Evolutionary conservation across 2,113 vertebrate species (phyloP), one percentile per base, ranked within the genome.

Genomic region (Arvicanthis niloticus): DNA sequence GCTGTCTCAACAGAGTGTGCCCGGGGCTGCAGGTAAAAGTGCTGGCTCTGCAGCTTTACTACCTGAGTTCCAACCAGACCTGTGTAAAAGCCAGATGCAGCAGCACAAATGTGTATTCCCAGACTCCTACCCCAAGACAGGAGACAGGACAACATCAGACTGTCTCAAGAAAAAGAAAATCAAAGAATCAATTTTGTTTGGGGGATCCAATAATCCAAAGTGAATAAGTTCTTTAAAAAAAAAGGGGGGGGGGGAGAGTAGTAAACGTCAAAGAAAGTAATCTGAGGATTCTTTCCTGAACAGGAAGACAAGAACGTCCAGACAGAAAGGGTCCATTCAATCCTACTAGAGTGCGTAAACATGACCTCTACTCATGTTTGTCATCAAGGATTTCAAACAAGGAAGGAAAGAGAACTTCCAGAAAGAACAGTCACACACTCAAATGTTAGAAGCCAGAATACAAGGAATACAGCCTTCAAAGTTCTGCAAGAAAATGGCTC

Each of bases 401-500:
- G 48, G 40, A 81, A 60, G 56, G 77, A 75, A 48, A 92, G 5
- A 90, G 9, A 84, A 29, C 51, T 88, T 91, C 34, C 62, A 85
- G 85, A 81, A 95, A 80, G 34, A 88, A 88, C 75, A 76, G 29
- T 70, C 73, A 90, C 7, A 67, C 24, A 37, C 4, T 67, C 10
- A 67, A 48, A 26, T 19, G n/a, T 21, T 40, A 40, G 60, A 94
- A 88, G 40, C 15, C 40, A 31, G 34, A 88, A 88, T 68, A 88
- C 40, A 76, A 80, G 85, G 10, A 84, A 37, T 42, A 65, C 0
- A n/a, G 37, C 1, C 70, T 88, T 82, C 60, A 53, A 68, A 80
- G 48, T 76, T 92, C 68, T 82, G 17, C 87, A 68, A 68, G 80
- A 92, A 96, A 92, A 92, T 48, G 10, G 94, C 73, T 94, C 68